Evolutionary conservation across 1,140 invertebrate species (phyloP).

Genomic region (Cydia splendana): DNA sequence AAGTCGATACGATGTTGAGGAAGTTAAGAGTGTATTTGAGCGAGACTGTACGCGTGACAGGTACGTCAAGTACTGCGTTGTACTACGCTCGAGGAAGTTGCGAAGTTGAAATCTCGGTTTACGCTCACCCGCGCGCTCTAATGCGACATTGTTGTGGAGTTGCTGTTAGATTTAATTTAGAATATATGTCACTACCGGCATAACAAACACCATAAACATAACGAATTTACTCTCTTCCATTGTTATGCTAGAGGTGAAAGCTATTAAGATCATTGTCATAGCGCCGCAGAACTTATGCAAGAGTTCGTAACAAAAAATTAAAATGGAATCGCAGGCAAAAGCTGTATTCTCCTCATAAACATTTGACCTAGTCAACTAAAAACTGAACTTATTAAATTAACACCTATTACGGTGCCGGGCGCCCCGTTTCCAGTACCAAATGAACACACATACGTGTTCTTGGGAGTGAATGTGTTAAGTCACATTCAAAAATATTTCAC

Average conservation of each 20-base stretch:
- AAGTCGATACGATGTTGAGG: not conserved
- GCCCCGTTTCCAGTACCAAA: too few species aligned
- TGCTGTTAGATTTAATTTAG: constrained; percentile 19
- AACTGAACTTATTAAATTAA: too few species aligned
- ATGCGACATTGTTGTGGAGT: constrained; percentile 26
- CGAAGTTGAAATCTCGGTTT: constrained; percentile 27
- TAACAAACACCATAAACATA: not conserved
- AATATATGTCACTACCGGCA: not conserved
- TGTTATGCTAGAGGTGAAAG: not conserved
- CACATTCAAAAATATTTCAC: too few species aligned
- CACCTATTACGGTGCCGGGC: too few species aligned
- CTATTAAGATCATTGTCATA: not conserved
- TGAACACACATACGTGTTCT: too few species aligned
- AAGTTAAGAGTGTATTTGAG: not conserved
- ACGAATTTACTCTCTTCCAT: not conserved
- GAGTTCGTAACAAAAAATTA: not conserved
- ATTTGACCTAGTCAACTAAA: too few species aligned
- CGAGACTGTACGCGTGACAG: constrained; percentile 7
- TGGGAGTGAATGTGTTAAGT: too few species aligned
- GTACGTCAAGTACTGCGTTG: constrained; percentile 18
- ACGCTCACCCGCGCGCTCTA: not conserved
- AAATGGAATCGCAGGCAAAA: too few species aligned
- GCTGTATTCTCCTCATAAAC: too few species aligned
- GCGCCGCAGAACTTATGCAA: not conserved
- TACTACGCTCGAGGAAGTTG: constrained; percentile 13